phyloP scores from a whole-genome alignment of 2,888 invertebrate species.

The Malthinus flaveolus region DNA sequence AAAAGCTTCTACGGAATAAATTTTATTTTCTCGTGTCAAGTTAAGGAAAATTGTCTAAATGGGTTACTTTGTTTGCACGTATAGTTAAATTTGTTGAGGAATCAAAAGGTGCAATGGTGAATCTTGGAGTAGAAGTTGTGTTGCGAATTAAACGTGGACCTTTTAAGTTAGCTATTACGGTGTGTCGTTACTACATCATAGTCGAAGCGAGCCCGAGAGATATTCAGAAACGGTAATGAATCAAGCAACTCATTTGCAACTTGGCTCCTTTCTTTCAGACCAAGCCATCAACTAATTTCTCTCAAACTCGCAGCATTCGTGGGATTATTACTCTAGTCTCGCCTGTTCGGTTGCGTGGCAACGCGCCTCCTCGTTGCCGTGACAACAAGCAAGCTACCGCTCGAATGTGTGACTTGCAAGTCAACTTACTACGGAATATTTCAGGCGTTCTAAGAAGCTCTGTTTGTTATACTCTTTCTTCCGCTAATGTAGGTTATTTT shows the following conservation, averaged over 20 bases:
- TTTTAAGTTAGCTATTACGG: conserved; percentile 8
- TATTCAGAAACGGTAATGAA: conserved; percentile 44
- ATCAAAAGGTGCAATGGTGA: background rate
- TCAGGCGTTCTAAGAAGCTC: conserved; percentile 43
- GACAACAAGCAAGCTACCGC: conserved; percentile 37
- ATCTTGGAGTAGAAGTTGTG: background rate
- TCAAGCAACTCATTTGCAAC: conserved; percentile 53
- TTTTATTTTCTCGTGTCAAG: background rate
- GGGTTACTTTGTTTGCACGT: background rate
- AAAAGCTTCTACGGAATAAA: background rate
- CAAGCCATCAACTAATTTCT: conserved; percentile 54
- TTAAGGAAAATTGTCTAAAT: background rate
- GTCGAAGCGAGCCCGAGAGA: conserved; percentile 19
- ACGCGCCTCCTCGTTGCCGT: conserved; percentile 46
- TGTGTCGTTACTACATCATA: conserved; percentile 19
- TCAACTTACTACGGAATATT: conserved; percentile 44
- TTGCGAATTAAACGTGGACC: conserved; percentile 9
- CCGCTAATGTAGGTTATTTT: conserved; percentile 45
- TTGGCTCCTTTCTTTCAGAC: conserved; percentile 51
- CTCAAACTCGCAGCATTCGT: conserved; percentile 49
- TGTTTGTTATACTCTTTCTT: conserved; percentile 43
- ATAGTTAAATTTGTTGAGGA: background rate
- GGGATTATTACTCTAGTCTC: conserved; percentile 48
- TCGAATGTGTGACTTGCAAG: conserved; percentile 50
- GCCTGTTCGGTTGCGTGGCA: conserved; percentile 43